Evolutionary conservation across 2,797 vertebrate species (phyloP).

Genomic region (Paedocypris micromegethes): DNA sequence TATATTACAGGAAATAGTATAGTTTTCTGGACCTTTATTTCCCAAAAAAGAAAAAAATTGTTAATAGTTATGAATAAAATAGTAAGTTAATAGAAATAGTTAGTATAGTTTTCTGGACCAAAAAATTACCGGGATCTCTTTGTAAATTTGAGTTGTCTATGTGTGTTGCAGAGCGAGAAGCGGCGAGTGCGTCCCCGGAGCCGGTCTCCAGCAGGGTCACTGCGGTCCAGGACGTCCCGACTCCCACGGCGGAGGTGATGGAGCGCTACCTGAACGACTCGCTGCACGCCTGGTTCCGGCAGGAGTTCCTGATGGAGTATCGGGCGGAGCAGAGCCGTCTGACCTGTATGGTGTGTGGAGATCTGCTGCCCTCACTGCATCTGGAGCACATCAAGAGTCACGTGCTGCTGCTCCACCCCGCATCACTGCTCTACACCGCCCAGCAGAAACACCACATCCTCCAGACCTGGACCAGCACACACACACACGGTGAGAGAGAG

Average conservation of each 20-base stretch:
- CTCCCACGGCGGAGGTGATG: constrained; percentile 63
- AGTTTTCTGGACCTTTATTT: no score
- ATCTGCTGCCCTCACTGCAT: constrained; percentile 79
- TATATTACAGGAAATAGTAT: no score
- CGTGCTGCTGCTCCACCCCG: constrained; percentile 80
- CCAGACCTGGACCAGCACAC: constrained; percentile 77
- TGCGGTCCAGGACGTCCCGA: constrained; percentile 54
- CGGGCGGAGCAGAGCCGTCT: constrained; percentile 77
- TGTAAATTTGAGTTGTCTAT: no score
- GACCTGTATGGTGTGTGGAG: constrained; percentile 84
- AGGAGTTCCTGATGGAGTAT: constrained; percentile 93
- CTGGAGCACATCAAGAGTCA: constrained; percentile 87
- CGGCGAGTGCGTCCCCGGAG: not conserved
- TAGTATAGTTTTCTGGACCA: no score
- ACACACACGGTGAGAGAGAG: constrained; percentile 60
- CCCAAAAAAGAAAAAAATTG: no score
- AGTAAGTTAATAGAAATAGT: no score
- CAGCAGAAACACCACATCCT: constrained; percentile 82
- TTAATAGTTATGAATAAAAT: no score
- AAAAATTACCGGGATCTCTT: no score
- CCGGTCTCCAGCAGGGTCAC: constrained; percentile 36
- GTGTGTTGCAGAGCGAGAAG: no score
- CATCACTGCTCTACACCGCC: constrained; percentile 78
- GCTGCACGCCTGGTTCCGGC: constrained; percentile 85
- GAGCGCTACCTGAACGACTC: constrained; percentile 86